Conservation (phyloP, 1,140 invertebrate species). For the Sinella curviseta region DNA sequence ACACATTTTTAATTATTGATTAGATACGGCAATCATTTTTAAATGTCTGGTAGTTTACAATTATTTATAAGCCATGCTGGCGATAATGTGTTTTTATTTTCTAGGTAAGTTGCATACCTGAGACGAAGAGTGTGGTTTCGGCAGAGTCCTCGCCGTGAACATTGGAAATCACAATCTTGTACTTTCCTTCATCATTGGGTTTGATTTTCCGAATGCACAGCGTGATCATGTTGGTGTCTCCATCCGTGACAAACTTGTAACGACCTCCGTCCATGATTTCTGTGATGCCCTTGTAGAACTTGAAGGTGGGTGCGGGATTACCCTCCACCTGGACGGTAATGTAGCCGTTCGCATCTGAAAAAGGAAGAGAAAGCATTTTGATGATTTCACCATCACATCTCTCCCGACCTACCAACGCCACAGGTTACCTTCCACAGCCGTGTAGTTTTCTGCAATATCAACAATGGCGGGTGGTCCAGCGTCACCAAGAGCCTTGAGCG, state of each 20-base stretch:
- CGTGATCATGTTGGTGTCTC: conserved; percentile 83
- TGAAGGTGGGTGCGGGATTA: conserved; percentile 89
- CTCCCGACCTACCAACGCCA: neutral
- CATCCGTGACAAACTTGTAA: conserved; percentile 87
- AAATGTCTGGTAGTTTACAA: neutral
- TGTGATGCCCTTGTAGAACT: conserved; percentile 89
- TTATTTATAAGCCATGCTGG: neutral
- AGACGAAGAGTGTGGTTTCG: conserved; percentile 93
- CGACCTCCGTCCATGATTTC: conserved; percentile 90
- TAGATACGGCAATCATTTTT: too few species aligned
- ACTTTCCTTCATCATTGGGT: conserved; percentile 95
- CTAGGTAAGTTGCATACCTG: conserved; percentile 66
- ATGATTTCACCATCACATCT: too few species aligned
- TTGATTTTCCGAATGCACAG: conserved; percentile 94
- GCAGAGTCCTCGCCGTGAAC: conserved; percentile 90
- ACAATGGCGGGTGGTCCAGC: conserved; percentile 81
- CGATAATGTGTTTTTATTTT: neutral
- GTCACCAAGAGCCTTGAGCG: conserved; percentile 72
- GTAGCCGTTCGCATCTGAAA: conserved; percentile 80
- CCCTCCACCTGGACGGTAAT: conserved; percentile 86
- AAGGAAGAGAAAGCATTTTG: neutral
- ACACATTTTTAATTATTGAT: conserved; percentile 21
- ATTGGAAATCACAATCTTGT: conserved; percentile 89
- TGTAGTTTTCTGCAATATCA: conserved; percentile 85
- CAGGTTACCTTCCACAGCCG: conserved; percentile 81